Percentiles rank a stretch among this genome's conserved stretches.
These are phyloP conservation scores for Oxycera nigricornis DNA, from an alignment of 2,888 invertebrate species.

Conservation along the genomic window DNA sequence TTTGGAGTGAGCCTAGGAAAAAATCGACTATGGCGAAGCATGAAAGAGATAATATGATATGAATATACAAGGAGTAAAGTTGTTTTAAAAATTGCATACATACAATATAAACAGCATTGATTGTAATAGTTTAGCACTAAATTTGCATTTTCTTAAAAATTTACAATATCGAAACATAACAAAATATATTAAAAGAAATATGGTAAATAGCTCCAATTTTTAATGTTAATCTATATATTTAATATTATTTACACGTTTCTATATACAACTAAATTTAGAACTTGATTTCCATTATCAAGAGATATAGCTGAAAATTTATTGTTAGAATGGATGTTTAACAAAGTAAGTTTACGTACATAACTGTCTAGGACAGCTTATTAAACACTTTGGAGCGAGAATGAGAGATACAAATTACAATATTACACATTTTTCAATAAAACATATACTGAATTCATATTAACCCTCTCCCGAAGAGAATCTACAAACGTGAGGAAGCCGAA, in stretches of 20 bases:
- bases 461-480: background rate
- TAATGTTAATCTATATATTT: conserved; percentile 26
- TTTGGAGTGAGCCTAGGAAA: too few species aligned
- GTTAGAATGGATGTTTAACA: conserved; percentile 10
- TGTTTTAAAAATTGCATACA: background rate
- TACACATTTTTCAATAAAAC: background rate
- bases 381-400: background rate
- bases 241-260: conserved; percentile 36
- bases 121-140: conserved; percentile 31
- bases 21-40: too few species aligned
- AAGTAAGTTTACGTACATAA: background rate
- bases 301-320: conserved; percentile 5
- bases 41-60: background rate
- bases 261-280: conserved; percentile 29
- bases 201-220: conserved; percentile 30
- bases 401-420: background rate
- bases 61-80: background rate
- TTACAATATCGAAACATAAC: conserved; percentile 12
- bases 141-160: conserved; percentile 29
- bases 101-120: conserved; percentile 21
- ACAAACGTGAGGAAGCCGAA: background rate
- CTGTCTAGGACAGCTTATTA: background rate
- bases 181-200: conserved; percentile 18
- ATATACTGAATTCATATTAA: background rate
- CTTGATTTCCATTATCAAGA: conserved; percentile 2